A percentile compares a stretch with the other conserved stretches of the same genome.
Evolutionary conservation across 2,888 invertebrate species (phyloP).

Genomic region (Lacanobia oleracea): DNA sequence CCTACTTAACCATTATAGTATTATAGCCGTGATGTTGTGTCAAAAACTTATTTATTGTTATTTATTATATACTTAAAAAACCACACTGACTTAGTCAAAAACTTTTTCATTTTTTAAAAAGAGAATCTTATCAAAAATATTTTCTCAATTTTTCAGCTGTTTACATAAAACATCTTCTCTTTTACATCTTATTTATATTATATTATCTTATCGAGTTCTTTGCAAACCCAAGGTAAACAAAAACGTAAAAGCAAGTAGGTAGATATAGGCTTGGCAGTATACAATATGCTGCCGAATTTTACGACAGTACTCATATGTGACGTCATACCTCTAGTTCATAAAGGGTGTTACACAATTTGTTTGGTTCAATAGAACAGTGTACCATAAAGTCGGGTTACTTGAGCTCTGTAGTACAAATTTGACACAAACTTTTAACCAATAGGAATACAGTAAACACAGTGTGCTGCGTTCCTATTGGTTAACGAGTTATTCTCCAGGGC

Average conservation of each 20-base stretch:
- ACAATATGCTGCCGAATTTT: constrained; percentile 33
- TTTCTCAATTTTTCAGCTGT: not conserved
- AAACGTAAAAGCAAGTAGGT: constrained; percentile 18
- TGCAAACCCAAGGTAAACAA: constrained; percentile 19
- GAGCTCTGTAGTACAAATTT: too few species aligned
- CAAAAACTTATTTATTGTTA: not conserved
- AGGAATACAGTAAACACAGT: too few species aligned
- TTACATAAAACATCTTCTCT: too few species aligned
- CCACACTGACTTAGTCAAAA: too few species aligned
- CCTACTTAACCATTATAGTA: not conserved
- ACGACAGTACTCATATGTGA: constrained; percentile 16
- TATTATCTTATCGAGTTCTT: constrained; percentile 32
- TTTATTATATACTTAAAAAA: too few species aligned
- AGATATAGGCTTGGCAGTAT: not conserved
- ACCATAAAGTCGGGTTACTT: too few species aligned
- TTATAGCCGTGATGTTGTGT: not conserved
- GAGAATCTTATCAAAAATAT: not conserved
- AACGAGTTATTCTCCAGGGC: too few species aligned
- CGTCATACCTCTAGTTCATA: constrained; percentile 14
- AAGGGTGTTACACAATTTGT: not conserved
- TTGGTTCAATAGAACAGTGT: too few species aligned
- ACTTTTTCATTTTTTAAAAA: not conserved
- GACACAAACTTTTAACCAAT: too few species aligned
- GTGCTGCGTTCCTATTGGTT: too few species aligned
- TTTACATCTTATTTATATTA: too few species aligned